Conservation (phyloP, 2,113 vertebrate species). For the Callipepla squamata region DNA sequence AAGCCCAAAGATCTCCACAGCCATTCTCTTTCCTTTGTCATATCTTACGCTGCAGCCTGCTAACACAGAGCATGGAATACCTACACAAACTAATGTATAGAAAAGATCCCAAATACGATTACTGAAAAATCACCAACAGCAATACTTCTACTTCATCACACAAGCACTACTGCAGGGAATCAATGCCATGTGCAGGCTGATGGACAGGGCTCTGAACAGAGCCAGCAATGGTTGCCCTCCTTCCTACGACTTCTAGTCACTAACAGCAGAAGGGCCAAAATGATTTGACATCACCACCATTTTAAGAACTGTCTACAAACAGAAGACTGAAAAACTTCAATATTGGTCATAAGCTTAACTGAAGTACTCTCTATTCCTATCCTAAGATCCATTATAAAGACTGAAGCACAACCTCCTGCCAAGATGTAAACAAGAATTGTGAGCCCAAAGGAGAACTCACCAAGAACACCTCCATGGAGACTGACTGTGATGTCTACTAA, state of each 20-base stretch:
- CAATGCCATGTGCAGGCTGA: not conserved
- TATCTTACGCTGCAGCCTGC: not conserved
- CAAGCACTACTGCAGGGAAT: not conserved
- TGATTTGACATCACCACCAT: not conserved
- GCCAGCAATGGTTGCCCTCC: not conserved
- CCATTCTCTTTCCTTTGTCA: not conserved
- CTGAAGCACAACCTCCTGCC: not conserved
- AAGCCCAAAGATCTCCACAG: not conserved
- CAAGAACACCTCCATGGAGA: not conserved
- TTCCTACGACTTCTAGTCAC: not conserved
- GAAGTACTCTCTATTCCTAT: not conserved
- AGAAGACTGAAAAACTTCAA: not conserved
- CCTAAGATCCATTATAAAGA: not conserved
- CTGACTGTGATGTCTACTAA: not conserved
- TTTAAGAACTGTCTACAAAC: not conserved
- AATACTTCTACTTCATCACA: not conserved
- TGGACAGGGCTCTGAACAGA: not conserved
- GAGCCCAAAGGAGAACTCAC: not conserved
- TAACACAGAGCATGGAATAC: not conserved
- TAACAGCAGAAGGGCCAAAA: not conserved
- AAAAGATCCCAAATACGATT: not conserved
- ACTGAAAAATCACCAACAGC: not conserved
- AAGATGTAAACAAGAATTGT: not conserved
- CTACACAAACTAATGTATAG: not conserved
- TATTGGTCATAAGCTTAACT: not conserved